These are phyloP conservation scores for Brachionus plicatilis DNA, from an alignment of 1,140 invertebrate genomes.

Conservation along the genomic window DNA sequence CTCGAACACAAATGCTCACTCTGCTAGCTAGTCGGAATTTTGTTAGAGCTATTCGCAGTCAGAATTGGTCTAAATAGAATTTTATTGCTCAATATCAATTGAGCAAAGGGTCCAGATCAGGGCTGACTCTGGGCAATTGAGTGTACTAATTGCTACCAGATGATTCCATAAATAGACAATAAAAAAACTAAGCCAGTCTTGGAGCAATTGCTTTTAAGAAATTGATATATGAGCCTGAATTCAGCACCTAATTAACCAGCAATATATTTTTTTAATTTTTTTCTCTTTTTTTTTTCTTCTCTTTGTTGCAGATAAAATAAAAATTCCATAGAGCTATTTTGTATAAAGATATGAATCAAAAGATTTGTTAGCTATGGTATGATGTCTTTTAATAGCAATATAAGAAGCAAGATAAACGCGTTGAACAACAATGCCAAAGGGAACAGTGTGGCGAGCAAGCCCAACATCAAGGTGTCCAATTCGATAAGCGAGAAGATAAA, in stretches of 20 bases:
- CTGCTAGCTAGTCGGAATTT: not conserved
- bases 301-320: not conserved
- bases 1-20: not conserved
- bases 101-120: not conserved
- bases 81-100: not conserved
- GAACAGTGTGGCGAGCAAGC: not conserved
- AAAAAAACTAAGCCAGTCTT: not conserved
- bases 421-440: conserved; percentile 1
- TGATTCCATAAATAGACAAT: not conserved
- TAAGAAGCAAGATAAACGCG: conserved; percentile 21
- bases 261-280: not conserved
- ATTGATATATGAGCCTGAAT: not conserved
- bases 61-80: not conserved
- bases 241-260: not conserved
- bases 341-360: conserved; percentile 3
- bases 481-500: conserved; percentile 31
- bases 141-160: not conserved
- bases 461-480: conserved; percentile 24
- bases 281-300: not conserved
- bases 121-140: not conserved
- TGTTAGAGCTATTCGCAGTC: not conserved
- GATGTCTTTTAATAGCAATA: conserved; percentile 36
- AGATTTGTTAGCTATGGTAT: conserved; percentile 11
- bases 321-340: not conserved
- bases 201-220: not conserved